phyloP scores from a whole-genome alignment of 2,113 vertebrate genomes.

The Megaleporinus macrocephalus region DNA sequence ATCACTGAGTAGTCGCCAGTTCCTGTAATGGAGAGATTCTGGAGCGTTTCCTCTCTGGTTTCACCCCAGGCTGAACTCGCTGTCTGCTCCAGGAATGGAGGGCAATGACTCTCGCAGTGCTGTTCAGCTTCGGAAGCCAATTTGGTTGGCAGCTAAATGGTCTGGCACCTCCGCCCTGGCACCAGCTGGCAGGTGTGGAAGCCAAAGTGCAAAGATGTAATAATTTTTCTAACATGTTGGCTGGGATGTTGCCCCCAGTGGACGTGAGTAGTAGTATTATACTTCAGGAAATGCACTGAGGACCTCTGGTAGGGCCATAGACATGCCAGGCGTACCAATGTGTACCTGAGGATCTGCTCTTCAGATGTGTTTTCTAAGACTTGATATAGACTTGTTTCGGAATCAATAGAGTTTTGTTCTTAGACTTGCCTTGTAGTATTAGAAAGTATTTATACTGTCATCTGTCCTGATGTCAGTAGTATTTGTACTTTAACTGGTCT shows the following conservation, averaged over 20 bases:
- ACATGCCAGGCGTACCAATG: no score
- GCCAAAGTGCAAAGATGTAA: not conserved
- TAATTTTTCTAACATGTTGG: not conserved
- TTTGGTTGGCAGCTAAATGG: conserved; percentile 36
- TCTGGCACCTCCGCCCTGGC: conserved; percentile 21
- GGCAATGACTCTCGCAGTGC: conserved; percentile 11
- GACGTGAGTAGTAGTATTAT: not conserved
- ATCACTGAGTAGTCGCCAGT: conserved; percentile 15
- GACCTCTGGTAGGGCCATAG: no score
- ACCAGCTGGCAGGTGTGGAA: not conserved
- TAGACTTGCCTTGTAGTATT: no score
- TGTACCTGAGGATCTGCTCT: no score
- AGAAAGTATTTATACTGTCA: no score
- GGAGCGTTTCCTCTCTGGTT: conserved; percentile 38
- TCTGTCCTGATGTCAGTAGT: no score
- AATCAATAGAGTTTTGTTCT: no score
- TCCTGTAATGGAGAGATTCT: conserved; percentile 19
- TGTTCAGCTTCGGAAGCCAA: not conserved
- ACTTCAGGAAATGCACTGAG: no score
- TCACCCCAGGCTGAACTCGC: conserved; percentile 48
- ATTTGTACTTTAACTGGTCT: no score
- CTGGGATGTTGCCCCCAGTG: not conserved
- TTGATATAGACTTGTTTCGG: no score
- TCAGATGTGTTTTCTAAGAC: no score
- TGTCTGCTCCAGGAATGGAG: not conserved